Percentiles rank a stretch among this genome's conserved stretches.
phyloP scores from a whole-genome alignment of 2,797 vertebrate genomes.

The Meriones psammophilus region DNA sequence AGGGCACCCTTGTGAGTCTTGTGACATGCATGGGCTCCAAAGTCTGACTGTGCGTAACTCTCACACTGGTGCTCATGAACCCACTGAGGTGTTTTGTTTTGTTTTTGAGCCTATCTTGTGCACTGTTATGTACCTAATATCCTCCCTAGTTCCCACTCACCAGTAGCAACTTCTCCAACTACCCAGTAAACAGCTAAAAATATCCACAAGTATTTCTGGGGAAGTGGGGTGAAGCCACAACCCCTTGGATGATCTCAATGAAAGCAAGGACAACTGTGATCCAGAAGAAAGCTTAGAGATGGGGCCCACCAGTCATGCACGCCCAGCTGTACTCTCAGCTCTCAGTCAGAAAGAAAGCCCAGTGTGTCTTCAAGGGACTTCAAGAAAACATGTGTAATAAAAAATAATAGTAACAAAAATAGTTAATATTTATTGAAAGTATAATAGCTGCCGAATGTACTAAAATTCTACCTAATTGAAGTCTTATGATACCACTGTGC shows the following conservation, averaged over 20 bases:
- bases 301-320: rapidly evolving
- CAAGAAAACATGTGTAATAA: neutral
- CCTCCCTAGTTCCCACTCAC: rapidly evolving
- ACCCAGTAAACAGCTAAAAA: rapidly evolving
- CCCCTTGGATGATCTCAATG: no score
- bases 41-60: rapidly evolving
- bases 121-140: rapidly evolving
- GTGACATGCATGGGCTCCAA: neutral
- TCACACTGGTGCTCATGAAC: rapidly evolving
- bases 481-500: rapidly evolving
- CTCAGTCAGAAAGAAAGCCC: neutral
- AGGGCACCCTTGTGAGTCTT: rapidly evolving
- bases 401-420: neutral
- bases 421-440: no score
- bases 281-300: rapidly evolving
- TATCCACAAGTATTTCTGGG: neutral
- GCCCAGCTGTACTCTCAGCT: neutral
- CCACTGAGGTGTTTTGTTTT: no score
- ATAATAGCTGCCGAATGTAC: no score
- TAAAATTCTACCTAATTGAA: neutral
- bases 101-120: neutral
- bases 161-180: neutral
- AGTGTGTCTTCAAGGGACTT: no score
- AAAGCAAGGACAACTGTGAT: neutral
- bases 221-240: neutral